Percentiles rank a stretch among this genome's conserved stretches.
Evolutionary conservation across 1,140 invertebrate genomes (phyloP).

Genomic region (Drosophila quadrilineata): DNA sequence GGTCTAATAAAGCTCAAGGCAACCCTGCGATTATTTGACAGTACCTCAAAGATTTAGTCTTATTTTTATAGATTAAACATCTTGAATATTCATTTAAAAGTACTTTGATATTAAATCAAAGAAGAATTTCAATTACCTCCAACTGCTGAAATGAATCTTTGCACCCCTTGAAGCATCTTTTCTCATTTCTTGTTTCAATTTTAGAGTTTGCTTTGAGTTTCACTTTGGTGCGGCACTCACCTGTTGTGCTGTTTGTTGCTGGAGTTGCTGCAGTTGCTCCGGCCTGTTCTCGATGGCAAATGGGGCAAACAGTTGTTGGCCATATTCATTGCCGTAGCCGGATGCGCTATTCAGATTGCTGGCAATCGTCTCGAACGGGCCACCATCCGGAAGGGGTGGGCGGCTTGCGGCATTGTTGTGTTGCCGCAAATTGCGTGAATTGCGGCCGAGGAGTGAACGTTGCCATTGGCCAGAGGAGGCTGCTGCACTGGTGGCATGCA

Average conservation of each 20-base stretch:
- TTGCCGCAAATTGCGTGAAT: constrained; percentile 90
- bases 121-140: too few species aligned
- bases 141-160: too few species aligned
- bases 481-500: constrained; percentile 20
- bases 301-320: constrained; percentile 26
- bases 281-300: constrained; percentile 20
- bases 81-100: too few species aligned
- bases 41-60: too few species aligned
- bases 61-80: too few species aligned
- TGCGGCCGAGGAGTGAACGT: constrained; percentile 89
- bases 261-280: constrained; percentile 14
- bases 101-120: too few species aligned
- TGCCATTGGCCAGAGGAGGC: constrained; percentile 83
- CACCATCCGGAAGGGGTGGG: neutral
- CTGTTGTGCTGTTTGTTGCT: constrained; percentile 53
- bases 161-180: too few species aligned
- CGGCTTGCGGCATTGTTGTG: constrained; percentile 16
- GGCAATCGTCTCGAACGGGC: constrained; percentile 21
- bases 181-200: too few species aligned
- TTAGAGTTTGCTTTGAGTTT: constrained; percentile 7
- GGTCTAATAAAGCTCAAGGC: too few species aligned
- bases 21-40: too few species aligned
- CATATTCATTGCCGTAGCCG: constrained; percentile 38
- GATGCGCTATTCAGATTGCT: constrained; percentile 25
- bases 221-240: constrained; percentile 55